Base-by-base conservation (phyloP, 2,888 invertebrate species). In the Exocentrus adspersus region DNA sequence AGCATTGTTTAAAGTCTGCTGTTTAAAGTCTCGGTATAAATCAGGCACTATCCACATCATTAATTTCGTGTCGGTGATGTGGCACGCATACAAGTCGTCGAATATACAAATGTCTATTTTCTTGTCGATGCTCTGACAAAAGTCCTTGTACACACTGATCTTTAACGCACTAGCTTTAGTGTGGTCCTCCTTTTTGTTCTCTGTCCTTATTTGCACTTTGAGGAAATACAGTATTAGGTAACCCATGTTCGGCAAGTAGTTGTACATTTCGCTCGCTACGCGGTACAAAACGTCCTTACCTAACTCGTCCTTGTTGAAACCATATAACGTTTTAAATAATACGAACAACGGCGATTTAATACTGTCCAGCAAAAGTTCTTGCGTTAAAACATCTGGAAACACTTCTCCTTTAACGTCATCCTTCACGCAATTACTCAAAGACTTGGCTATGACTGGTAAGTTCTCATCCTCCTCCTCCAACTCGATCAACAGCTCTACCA, bases 41-140 rank as follows among this genome's bases (percentile, higher is more conserved):
- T 96, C 96, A 52, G 97, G 96, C 80, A 98, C 88, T 74, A 98
- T 86, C 89, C 93, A 97, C 78, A 95, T 92, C 82, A 97, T 90
- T 81, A 97, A 87, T 78, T 91, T 88, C 52, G 94, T 90, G 84
- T 96, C 96, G 80, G 92, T 92, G 80, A 94, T 91, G 81, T 96
- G 95, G 80, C 97, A 94, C 67, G 91, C 86, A 86, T 90, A 91
- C 73, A 97, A 87, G 84, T 98, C 97, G 68, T 90, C 87, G 54
- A 92, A 87, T 76, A 96, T 85, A 83, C 90, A 89, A 62, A 86
- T 87, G 51, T 89, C 90, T 68, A 92, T 81, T 81, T 93, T 92
- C 75, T 91, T 87, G 72, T 93, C 93, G 42, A 81, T 77, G 73
- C 88, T 88, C 80, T 90, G 90, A 84, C 96, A 95, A 81, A 95